Percentiles rank a stretch among this genome's conserved stretches.
phyloP scores from a whole-genome alignment of 2,113 vertebrate genomes.

The Atlantisia rogersi region DNA sequence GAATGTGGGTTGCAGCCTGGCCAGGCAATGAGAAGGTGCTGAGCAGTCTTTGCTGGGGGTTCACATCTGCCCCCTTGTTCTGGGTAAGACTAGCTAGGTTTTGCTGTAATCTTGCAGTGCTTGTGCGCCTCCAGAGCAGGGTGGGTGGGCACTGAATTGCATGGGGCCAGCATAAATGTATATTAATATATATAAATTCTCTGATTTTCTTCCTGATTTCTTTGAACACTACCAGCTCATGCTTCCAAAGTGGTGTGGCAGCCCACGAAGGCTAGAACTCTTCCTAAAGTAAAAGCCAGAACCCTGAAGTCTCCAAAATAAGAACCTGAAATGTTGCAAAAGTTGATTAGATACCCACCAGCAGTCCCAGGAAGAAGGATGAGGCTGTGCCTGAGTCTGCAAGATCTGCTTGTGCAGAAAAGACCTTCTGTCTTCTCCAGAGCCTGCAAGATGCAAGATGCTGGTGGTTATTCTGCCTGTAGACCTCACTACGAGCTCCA shows the following conservation, averaged over 20 bases:
- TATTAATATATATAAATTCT: neutral
- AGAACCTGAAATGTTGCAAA: neutral
- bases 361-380: neutral
- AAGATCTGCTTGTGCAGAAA: accelerated
- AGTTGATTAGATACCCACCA: accelerated
- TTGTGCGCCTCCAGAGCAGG: neutral
- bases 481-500: neutral
- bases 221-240: accelerated
- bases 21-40: accelerated
- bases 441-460: accelerated
- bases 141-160: neutral
- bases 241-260: neutral
- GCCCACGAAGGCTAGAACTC: accelerated
- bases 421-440: neutral
- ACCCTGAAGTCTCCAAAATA: neutral
- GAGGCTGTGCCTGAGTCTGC: neutral
- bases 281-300: neutral
- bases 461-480: accelerated
- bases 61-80: neutral
- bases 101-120: neutral
- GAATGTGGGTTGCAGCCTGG: neutral
- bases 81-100: neutral
- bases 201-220: accelerated
- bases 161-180: accelerated
- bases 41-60: neutral